A percentile compares a stretch with the other conserved stretches of the same genome.
These are phyloP conservation scores for Carposina sasakii DNA, from an alignment of 1,140 invertebrate species.

Conservation along the genomic window DNA sequence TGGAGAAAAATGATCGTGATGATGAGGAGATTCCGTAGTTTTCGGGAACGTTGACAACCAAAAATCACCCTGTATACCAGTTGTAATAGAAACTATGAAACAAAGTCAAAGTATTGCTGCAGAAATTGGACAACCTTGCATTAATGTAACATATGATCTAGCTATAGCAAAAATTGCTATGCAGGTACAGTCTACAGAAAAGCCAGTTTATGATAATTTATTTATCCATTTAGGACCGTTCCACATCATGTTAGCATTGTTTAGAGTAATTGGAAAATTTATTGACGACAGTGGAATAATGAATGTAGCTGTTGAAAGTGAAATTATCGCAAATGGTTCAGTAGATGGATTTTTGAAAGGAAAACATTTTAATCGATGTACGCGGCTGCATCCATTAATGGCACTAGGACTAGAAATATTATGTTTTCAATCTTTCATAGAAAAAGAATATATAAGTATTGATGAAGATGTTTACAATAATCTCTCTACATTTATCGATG, in stretches of 20 bases:
- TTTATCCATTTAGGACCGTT: slow-evolving; percentile 69
- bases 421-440: slow-evolving; percentile 50
- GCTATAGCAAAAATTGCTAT: slow-evolving; percentile 53
- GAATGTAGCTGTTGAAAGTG: slow-evolving; percentile 51
- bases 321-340: slow-evolving; percentile 60
- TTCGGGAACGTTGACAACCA: too few relatives aligned
- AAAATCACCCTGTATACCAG: too few relatives aligned
- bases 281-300: slow-evolving; percentile 59
- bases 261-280: slow-evolving; percentile 65
- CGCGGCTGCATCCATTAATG: slow-evolving; percentile 58
- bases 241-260: slow-evolving; percentile 67
- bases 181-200: slow-evolving; percentile 46
- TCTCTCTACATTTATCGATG: too few relatives aligned
- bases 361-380: slow-evolving; percentile 69
- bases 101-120: slow-evolving; percentile 23
- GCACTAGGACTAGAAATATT: slow-evolving; percentile 54
- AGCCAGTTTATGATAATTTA: slow-evolving; percentile 45
- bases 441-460: slow-evolving; percentile 16
- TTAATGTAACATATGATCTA: slow-evolving; percentile 51
- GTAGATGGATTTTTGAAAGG: slow-evolving; percentile 55
- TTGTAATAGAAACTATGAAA: slow-evolving; percentile 50
- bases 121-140: slow-evolving; percentile 20
- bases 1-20: too few relatives aligned
- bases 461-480: too few relatives aligned
- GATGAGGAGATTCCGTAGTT: too few relatives aligned